A percentile compares a stretch with the other conserved stretches of the same genome.
phyloP scores from a whole-genome alignment of 2,113 vertebrate species.

The Greenwoodochromis staneri region DNA sequence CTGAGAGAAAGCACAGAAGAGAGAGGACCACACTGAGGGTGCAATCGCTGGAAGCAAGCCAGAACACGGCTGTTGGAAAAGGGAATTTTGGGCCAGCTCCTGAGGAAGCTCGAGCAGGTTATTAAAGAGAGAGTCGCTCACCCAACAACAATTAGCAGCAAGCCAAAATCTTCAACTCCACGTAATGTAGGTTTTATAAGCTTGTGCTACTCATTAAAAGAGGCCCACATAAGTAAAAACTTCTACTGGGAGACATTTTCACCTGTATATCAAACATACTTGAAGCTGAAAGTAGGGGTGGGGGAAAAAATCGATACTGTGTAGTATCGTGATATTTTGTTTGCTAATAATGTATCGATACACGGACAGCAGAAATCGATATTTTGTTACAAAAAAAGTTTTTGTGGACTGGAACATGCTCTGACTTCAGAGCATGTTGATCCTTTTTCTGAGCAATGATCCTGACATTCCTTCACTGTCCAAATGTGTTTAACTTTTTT shows the following conservation, averaged over 20 bases:
- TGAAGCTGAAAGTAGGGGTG: neutral
- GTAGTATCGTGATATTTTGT: no score
- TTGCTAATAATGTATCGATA: no score
- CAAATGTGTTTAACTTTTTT: no score
- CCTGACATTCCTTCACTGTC: no score
- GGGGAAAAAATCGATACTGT: no score
- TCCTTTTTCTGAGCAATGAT: no score
- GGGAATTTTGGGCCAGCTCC: slow-evolving; percentile 10
- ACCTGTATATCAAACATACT: neutral
- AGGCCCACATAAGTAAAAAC: neutral
- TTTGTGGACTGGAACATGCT: no score
- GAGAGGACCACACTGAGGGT: slow-evolving; percentile 32
- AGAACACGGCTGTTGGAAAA: slow-evolving; percentile 1
- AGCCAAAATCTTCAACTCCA: neutral
- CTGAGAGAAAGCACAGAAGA: neutral
- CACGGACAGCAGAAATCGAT: no score
- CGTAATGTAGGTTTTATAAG: neutral
- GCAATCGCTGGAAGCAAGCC: slow-evolving; percentile 20
- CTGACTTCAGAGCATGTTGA: no score
- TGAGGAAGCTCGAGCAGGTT: slow-evolving; percentile 19
- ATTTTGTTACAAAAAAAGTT: no score
- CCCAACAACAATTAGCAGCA: slow-evolving; percentile 21
- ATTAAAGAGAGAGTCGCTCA: slow-evolving; percentile 10
- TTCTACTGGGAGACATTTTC: neutral
- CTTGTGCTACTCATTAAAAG: neutral